Conservation (phyloP, 2,888 invertebrate species). For the Zele albiditarsus region DNA sequence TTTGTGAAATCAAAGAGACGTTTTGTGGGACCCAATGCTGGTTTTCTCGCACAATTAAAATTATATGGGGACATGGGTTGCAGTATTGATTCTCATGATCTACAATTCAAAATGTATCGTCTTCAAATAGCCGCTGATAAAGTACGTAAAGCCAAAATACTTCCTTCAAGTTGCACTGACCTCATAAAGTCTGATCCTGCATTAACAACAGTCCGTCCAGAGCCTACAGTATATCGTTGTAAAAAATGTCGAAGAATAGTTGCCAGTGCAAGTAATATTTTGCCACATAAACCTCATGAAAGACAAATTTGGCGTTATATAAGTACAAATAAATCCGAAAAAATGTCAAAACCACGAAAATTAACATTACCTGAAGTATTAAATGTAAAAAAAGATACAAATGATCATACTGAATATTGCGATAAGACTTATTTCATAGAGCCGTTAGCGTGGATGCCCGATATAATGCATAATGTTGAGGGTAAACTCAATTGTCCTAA, state of each 20-base stretch:
- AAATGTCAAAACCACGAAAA: constrained; percentile 43
- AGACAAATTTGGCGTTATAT: constrained; percentile 74
- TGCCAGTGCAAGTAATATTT: constrained; percentile 86
- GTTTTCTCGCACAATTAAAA: constrained; percentile 86
- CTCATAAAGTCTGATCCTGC: constrained; percentile 88
- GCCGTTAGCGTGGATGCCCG: constrained; percentile 92
- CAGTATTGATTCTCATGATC: constrained; percentile 80
- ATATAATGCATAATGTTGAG: constrained; percentile 80
- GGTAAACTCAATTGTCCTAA: constrained; percentile 92
- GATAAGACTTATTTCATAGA: constrained; percentile 88
- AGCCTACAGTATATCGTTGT: constrained; percentile 89
- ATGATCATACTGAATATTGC: constrained; percentile 74
- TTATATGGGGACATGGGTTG: constrained; percentile 87
- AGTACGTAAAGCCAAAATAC: constrained; percentile 86
- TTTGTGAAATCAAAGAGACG: constrained; percentile 81
- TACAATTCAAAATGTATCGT: constrained; percentile 84
- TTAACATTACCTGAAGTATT: constrained; percentile 32
- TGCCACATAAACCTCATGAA: constrained; percentile 80
- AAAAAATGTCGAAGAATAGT: constrained; percentile 86
- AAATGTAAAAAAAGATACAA: constrained; percentile 47
- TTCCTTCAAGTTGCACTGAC: constrained; percentile 85
- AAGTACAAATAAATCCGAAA: constrained; percentile 65
- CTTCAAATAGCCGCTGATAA: constrained; percentile 87
- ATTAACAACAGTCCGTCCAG: constrained; percentile 82
- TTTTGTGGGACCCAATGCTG: constrained; percentile 85